Evolutionary conservation across 1,140 invertebrate species (phyloP).

Genomic region (Drosophila malerkotliana): DNA sequence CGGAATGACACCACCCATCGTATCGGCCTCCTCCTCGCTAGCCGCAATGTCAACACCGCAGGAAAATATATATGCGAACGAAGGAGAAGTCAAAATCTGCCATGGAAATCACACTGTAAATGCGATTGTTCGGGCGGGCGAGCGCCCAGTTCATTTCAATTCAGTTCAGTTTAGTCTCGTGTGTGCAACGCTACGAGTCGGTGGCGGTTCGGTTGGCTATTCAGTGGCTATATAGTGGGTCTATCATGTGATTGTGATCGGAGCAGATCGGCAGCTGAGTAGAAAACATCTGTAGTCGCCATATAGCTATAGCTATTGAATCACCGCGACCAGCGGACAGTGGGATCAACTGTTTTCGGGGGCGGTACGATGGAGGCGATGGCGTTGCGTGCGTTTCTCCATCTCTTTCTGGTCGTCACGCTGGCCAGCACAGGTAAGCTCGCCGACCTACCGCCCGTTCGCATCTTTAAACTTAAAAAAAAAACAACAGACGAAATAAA

Average conservation of each 20-base stretch:
- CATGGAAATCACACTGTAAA: constrained; percentile 63
- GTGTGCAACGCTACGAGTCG: constrained; percentile 66
- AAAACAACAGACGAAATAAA: not conserved
- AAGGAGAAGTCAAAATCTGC: constrained; percentile 43
- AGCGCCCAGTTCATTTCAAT: constrained; percentile 20
- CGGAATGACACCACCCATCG: constrained; percentile 5
- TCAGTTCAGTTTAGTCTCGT: constrained; percentile 58
- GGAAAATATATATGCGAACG: constrained; percentile 17
- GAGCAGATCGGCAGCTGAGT: constrained; percentile 38
- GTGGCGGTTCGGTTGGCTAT: constrained; percentile 27
- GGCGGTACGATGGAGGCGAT: constrained; percentile 44
- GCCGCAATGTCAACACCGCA: constrained; percentile 43
- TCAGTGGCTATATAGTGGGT: constrained; percentile 31
- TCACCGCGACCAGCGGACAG: constrained; percentile 39
- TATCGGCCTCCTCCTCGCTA: not conserved
- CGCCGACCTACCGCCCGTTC: not conserved
- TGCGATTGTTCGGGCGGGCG: constrained; percentile 58
- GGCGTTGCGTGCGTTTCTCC: constrained; percentile 47
- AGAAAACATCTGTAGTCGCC: constrained; percentile 45
- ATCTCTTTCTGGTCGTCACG: constrained; percentile 59
- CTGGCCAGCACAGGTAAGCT: constrained; percentile 61
- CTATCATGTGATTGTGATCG: constrained; percentile 53
- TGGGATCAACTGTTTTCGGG: constrained; percentile 46
- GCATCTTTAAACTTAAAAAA: not conserved
- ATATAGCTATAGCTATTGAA: constrained; percentile 32